phyloP scores from a whole-genome alignment of 2,888 invertebrate genomes.

The Drosophila falleni region DNA sequence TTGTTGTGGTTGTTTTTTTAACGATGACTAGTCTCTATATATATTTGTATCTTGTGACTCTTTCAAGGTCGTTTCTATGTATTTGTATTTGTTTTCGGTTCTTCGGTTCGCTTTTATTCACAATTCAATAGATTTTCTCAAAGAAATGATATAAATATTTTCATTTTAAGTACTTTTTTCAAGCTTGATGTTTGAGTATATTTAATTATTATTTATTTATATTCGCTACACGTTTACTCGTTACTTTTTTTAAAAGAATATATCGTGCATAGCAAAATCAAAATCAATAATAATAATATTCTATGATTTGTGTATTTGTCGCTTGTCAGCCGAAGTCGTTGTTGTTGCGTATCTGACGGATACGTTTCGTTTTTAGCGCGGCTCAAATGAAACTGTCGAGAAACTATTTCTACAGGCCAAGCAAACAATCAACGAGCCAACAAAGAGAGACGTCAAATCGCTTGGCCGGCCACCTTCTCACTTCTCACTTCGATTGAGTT shows the following conservation, averaged over 20 bases:
- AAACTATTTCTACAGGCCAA: constrained; percentile 60
- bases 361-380: constrained; percentile 83
- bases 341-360: constrained; percentile 81
- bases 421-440: constrained; percentile 52
- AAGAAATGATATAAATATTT: background rate
- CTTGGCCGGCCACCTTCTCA: constrained; percentile 52
- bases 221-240: constrained; percentile 58
- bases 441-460: constrained; percentile 49
- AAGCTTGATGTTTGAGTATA: background rate
- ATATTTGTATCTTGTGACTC: constrained; percentile 34
- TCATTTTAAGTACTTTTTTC: constrained; percentile 1
- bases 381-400: constrained; percentile 84
- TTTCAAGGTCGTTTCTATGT: constrained; percentile 55
- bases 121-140: constrained; percentile 14
- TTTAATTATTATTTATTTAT: constrained; percentile 6
- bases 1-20: constrained; percentile 21
- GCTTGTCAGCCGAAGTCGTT: constrained; percentile 35
- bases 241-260: background rate
- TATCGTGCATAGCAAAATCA: constrained; percentile 20
- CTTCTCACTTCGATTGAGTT: constrained; percentile 61
- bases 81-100: background rate
- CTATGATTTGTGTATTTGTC: constrained; percentile 39
- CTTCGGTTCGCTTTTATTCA: background rate
- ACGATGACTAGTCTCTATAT: constrained; percentile 65
- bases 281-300: constrained; percentile 20